phyloP scores from a whole-genome alignment of 2,888 invertebrate genomes.

The Drosophila longiperda region DNA sequence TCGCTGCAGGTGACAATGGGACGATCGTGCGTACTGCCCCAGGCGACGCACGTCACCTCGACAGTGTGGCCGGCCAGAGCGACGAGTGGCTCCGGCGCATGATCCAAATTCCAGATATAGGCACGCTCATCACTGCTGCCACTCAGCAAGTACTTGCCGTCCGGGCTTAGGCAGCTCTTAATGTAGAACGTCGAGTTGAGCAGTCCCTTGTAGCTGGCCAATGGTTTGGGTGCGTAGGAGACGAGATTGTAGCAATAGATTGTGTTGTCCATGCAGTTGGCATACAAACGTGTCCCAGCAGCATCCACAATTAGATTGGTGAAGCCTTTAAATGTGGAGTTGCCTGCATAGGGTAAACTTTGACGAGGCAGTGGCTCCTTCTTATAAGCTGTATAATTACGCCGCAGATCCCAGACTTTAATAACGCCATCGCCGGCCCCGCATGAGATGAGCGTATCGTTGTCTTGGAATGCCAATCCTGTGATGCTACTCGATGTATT shows the following conservation, averaged over 20 bases:
- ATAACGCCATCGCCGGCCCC: constrained; percentile 94
- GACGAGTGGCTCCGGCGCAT: constrained; percentile 88
- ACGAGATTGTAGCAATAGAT: constrained; percentile 94
- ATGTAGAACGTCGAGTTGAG: constrained; percentile 93
- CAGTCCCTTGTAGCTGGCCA: constrained; percentile 89
- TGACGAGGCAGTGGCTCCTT: constrained; percentile 90
- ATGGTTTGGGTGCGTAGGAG: constrained; percentile 88
- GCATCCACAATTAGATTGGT: constrained; percentile 92
- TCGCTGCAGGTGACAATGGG: constrained; percentile 93
- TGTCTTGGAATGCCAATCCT: constrained; percentile 93
- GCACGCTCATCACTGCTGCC: constrained; percentile 95
- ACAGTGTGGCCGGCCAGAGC: constrained; percentile 91
- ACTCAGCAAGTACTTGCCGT: constrained; percentile 92
- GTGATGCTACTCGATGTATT: constrained; percentile 91
- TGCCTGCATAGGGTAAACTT: constrained; percentile 90
- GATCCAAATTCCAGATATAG: constrained; percentile 92
- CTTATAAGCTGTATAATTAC: constrained; percentile 90
- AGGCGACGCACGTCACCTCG: constrained; percentile 95
- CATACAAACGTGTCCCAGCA: constrained; percentile 89
- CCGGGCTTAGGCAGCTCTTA: constrained; percentile 92
- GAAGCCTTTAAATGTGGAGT: constrained; percentile 89
- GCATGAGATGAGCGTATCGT: constrained; percentile 91
- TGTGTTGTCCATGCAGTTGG: constrained; percentile 93
- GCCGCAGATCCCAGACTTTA: constrained; percentile 94
- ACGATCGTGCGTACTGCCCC: constrained; percentile 88